Base-by-base conservation (phyloP, 2,113 vertebrate genomes). In the Oceanodroma tethys region DNA sequence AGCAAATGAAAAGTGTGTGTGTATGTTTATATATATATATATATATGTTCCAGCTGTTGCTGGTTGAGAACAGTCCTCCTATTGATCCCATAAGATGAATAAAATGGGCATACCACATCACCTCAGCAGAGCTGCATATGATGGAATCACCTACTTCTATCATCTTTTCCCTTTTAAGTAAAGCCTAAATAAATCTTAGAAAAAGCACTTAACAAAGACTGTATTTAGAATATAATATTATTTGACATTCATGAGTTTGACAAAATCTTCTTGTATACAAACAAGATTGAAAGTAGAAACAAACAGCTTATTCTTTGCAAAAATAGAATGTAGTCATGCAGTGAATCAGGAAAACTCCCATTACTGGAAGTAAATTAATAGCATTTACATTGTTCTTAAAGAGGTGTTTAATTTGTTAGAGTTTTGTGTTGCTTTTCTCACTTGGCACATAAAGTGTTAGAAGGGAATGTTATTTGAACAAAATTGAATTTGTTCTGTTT, bases 401-500 rank as follows among this genome's bases (percentile, higher is more conserved):
- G 21, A 84, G 42, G 50, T 81, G 27, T 74, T 97, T 89, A 88
- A 85, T 92, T 91, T 96, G 47, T 48, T 94, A 20, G 3, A 90
- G 50, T 43, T 93, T 79, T 83, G 10, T 83, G 45, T 72, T 75
- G 23, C 26, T 43, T 70, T 83, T 84, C 75, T 96, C 71, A 63
- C 62, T 82, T 92, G 70, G 47, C 71, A 79, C 22, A 32, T 62
- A 63, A 81, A 81, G 30, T 73, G 75, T 76, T 88, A 84, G 84
- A 91, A 80, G 34, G 20, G n/a, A 89, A 76, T 86, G 43, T 53
- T 92, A 50, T 88, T 89, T 66, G 60, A 93, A 92, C 29, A 93
- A 95, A 96, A 96, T 83, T 79, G 30, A 87, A 92, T 84, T 96
- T 93, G 34, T 50, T 92, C n/a, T 93, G 53, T 91, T 95, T 91